Percentiles rank a stretch among this genome's conserved stretches.
Conservation (phyloP, 2,113 vertebrate genomes). For the Podarcis cretensis region DNA sequence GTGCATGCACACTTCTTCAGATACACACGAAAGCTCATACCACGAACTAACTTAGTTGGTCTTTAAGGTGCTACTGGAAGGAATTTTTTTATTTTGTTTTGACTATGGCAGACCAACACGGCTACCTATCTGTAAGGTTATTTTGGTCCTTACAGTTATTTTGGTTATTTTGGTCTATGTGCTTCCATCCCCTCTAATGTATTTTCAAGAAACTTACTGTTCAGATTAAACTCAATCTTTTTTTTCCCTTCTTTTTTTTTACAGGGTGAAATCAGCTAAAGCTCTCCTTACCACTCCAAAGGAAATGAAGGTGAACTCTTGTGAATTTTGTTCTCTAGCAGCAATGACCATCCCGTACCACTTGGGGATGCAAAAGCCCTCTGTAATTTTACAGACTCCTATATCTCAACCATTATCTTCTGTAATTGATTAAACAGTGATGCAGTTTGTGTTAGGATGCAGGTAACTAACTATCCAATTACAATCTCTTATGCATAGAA, state of each 20-base stretch:
- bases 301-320: background rate
- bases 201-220: too few species aligned
- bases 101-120: too few species aligned
- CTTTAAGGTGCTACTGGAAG: too few species aligned
- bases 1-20: too few species aligned
- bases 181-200: background rate
- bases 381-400: background rate
- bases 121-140: too few species aligned
- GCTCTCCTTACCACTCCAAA: background rate
- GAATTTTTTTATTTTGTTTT: too few species aligned
- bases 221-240: too few species aligned
- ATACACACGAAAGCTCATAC: too few species aligned
- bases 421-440: background rate
- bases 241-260: background rate
- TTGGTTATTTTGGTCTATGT: background rate
- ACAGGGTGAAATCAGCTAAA: background rate
- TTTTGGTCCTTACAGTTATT: too few species aligned
- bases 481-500: background rate
- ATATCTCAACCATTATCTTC: background rate
- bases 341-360: rapidly evolving
- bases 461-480: background rate
- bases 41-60: too few species aligned
- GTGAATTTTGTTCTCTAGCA: background rate
- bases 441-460: background rate
- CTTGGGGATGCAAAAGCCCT: background rate